Percentiles rank a stretch among this genome's conserved stretches.
Evolutionary conservation across 2,888 invertebrate genomes (phyloP).

Genomic region (Steromphala cineraria): DNA sequence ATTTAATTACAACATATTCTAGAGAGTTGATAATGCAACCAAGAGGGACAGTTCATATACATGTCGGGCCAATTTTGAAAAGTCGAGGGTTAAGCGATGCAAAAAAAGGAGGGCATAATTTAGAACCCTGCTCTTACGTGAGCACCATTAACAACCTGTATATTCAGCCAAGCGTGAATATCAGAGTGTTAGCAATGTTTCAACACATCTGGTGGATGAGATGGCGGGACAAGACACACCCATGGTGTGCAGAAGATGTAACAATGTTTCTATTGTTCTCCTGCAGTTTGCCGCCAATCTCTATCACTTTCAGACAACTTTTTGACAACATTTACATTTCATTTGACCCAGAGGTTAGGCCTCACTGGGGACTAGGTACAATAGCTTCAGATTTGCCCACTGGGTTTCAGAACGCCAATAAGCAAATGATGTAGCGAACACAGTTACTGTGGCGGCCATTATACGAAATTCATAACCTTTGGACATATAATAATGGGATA

Average conservation of each 20-base stretch:
- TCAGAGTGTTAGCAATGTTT: not conserved
- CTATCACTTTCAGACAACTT: not conserved
- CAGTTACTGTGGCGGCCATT: too few species aligned
- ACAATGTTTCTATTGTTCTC: constrained; percentile 4
- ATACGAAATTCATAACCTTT: too few species aligned
- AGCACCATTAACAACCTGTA: not conserved
- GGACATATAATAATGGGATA: too few species aligned
- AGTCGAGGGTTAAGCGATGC: not conserved
- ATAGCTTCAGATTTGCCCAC: not conserved
- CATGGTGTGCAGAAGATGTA: not conserved
- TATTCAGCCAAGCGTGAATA: not conserved
- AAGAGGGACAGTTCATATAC: too few species aligned
- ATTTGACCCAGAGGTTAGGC: not conserved
- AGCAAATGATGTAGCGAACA: too few species aligned
- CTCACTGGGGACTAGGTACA: not conserved
- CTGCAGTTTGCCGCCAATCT: not conserved
- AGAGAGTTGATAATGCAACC: too few species aligned
- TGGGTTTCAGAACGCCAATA: too few species aligned
- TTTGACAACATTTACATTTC: not conserved
- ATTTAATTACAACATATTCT: too few species aligned
- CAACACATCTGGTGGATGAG: not conserved
- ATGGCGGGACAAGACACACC: constrained; percentile 3
- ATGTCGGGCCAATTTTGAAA: too few species aligned
- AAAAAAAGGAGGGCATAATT: not conserved
- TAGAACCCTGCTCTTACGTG: not conserved